Percentiles rank a stretch among this genome's conserved stretches.
These are phyloP conservation scores for Halocynthia aurantium DNA, from an alignment of 23 tunicate genomes.

Conservation along the genomic window DNA sequence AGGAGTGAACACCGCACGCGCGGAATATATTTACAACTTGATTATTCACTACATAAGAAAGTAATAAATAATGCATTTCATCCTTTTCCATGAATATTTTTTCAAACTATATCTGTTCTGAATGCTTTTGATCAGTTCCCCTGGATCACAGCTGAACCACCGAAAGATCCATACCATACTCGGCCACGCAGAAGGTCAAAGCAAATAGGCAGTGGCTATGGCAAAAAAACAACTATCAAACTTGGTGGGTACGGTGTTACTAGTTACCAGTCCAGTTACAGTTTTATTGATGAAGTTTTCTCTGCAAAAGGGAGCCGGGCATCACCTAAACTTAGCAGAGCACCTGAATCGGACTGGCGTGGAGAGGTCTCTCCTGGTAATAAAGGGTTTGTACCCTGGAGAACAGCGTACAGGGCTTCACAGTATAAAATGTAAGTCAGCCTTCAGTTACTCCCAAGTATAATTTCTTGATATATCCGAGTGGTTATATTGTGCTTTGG, in stretches of 20 bases:
- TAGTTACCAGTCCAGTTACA: not conserved
- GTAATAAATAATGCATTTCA: too few species aligned
- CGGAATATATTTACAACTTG: too few species aligned
- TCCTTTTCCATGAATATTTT: too few species aligned
- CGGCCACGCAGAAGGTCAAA: conserved; percentile 11
- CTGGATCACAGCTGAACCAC: conserved; percentile 83
- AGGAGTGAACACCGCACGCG: too few species aligned
- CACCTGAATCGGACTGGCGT: not conserved
- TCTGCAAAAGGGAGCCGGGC: not conserved
- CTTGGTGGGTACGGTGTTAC: not conserved
- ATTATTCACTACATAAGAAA: too few species aligned
- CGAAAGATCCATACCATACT: conserved; percentile 80
- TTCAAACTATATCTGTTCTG: too few species aligned
- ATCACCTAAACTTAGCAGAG: not conserved
- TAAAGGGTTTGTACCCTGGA: conserved; percentile 65
- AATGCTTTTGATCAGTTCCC: conserved; percentile 58
- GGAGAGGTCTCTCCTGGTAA: conserved; percentile 27
- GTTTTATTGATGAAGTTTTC: not conserved
- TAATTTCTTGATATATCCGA: too few species aligned
- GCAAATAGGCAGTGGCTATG: conserved; percentile 19
- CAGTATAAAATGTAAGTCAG: conserved; percentile 34
- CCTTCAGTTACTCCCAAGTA: not conserved
- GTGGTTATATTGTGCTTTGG: too few species aligned
- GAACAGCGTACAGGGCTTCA: conserved; percentile 64
- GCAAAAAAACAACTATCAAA: conserved; percentile 8